Base-by-base conservation (phyloP, 2,888 invertebrate species). In the Galerucella nymphaeae region DNA sequence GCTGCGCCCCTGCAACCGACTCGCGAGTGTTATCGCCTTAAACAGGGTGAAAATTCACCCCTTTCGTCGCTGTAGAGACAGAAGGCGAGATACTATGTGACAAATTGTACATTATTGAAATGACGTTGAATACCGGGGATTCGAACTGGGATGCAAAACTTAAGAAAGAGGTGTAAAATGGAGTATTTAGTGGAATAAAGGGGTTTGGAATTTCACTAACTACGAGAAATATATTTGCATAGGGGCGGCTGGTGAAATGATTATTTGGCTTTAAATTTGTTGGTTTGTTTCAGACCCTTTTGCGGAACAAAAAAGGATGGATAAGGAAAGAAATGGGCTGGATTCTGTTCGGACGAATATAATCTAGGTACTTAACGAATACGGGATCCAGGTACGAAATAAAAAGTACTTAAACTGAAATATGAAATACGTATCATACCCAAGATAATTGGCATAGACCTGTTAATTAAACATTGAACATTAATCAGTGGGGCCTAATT, bases 21-120 rank as follows among this genome's bases (percentile, higher is more conserved):
- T 72, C 68, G 69, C 71, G 58, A 66, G 71, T 75, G 73, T 75
- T 75, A 74, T 74, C 75, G 74, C 66, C 70, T 74, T 73, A 72
- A 74, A 74, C 77, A 70, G 75, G 77, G 77, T 77, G 74, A 66
- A 66, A 76, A 72, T 66, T 75, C 73, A 76, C 75, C 75, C 75
- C 71, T 74, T 63, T 66, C 65, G 69, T 58, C 45, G 63, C 70
- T 66, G 53, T 58, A 75, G 73, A 76, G 73, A 76, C 70, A 73
- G 75, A 72, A 75, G 81, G 73, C 77, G 78, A 78, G 82, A 84
- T 84, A 84, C 84, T 84, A 84, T 85, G 85, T 85, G 85, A 85
- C 85, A 85, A 85, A 85, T 85, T 85, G 84, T 83, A 82, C 83
- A 84, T 85, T 85, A 85, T 85, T 84, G 85, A 83, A 83, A 84